Conservation (phyloP, 2,888 invertebrate genomes). For the Scaptomyza caliginosa region DNA sequence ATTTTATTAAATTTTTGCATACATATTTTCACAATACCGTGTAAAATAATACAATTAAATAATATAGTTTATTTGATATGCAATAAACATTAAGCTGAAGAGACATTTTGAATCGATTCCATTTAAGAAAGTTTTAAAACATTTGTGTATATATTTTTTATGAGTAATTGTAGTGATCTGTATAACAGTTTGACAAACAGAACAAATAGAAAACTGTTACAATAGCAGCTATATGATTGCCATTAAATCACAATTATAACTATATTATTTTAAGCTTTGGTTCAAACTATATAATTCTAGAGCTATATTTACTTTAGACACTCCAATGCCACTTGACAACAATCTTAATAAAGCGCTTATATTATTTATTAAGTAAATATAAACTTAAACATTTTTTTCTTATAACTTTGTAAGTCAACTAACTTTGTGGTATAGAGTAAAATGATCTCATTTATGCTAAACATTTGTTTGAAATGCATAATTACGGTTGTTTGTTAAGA, state of each 20-base stretch:
- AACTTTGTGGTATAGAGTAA: neutral
- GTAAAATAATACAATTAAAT: conserved; percentile 5
- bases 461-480: conserved; percentile 17
- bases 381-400: conserved; percentile 2
- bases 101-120: neutral
- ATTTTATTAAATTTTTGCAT: neutral
- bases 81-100: neutral
- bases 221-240: conserved; percentile 48
- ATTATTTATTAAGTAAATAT: conserved; percentile 5
- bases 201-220: conserved; percentile 5
- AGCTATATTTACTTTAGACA: neutral
- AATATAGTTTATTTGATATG: conserved; percentile 10
- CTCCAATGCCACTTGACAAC: conserved; percentile 4
- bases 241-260: conserved; percentile 1
- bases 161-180: neutral
- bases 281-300: neutral
- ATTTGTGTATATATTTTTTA: neutral
- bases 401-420: too few species aligned
- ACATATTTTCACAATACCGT: neutral
- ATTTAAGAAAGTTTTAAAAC: neutral
- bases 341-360: conserved; percentile 20
- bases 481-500: neutral
- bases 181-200: neutral
- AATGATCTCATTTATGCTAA: neutral
- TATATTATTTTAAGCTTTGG: neutral